Base-by-base conservation (phyloP, 2,113 vertebrate species). In the Paraplagusia blochii region DNA sequence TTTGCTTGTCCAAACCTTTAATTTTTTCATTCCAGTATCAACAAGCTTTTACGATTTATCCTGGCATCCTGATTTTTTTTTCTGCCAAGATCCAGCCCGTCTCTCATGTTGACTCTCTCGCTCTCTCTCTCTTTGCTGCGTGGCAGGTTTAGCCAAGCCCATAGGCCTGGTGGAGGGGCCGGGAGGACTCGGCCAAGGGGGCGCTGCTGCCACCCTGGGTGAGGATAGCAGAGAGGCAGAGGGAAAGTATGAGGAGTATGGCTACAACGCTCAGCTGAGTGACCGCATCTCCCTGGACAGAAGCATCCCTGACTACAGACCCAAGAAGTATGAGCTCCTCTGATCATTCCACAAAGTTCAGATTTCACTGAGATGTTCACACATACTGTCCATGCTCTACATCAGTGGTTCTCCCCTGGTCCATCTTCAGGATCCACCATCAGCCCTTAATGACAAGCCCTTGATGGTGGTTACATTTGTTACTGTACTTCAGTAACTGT, bases 141-240 rank as follows among this genome's bases (percentile, higher is more conserved):
- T 19, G 58, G 39, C 78, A 99, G 96, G 96, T 83, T 84, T 99
- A 39, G 95, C 97, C 10, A 99, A 98, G 73, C 95, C 97, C 45
- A 99, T 99, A 66, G 97, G 97, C 57, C 91, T 99, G 81, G 93
- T 99, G 68, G 97, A 99, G 85, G 97, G 97, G 9, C 97, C 97
- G 0, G 95, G 97, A 29, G 97, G 96, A n/a, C 83, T 98, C 51
- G 96, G 97, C 44, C 94, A 98, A 81, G 97, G 96, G 0, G 97
- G 97, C 52, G 88, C 93, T 56, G 93, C 96, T 1, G 95, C 96
- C 59, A 95, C 94, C 0, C 87, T 98, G 63, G 92, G 88, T 45
- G 95, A 93, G 0, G 93, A 98, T 40, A 94, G 93, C 64, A 94
- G 72, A 1, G 97, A 99, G 76, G 73, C 72, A 0, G 95, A 96